Evolutionary conservation across 2,113 vertebrate genomes (phyloP).

Genomic region (Furnarius figulus): DNA sequence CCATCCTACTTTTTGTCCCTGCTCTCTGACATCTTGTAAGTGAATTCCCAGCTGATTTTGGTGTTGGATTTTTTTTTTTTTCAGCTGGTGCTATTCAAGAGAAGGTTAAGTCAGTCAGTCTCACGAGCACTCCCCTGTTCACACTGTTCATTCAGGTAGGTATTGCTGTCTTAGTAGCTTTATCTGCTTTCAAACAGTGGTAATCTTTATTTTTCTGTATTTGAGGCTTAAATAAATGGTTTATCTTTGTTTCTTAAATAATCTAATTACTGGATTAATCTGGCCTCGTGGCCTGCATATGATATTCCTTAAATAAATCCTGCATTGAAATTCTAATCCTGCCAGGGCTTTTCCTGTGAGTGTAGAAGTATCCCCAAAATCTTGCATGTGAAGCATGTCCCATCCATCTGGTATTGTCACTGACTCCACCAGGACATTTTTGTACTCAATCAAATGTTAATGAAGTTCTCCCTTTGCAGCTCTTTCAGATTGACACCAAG

Average conservation of each 20-base stretch:
- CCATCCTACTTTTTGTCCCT: not conserved
- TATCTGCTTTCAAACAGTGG: not conserved
- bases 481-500: constrained; percentile 77
- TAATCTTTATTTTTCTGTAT: not conserved
- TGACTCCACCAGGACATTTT: not conserved
- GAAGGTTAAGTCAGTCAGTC: not conserved
- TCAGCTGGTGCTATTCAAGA: constrained; percentile 73
- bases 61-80: not conserved
- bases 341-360: not conserved
- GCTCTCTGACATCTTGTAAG: not conserved
- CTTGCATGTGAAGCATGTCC: not conserved
- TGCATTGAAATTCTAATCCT: not conserved
- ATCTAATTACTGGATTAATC: not conserved
- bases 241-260: not conserved
- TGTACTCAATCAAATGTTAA: not conserved
- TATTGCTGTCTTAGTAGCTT: not conserved
- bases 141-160: constrained; percentile 79
- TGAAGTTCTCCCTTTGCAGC: constrained; percentile 45
- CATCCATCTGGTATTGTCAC: not conserved
- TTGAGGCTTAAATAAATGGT: not conserved
- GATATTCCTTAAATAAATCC: not conserved
- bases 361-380: not conserved
- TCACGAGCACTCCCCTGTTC: constrained; percentile 81
- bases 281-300: not conserved
- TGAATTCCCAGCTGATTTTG: not conserved